phyloP scores from a whole-genome alignment of 2,888 invertebrate species.

The Troilus luridus region DNA sequence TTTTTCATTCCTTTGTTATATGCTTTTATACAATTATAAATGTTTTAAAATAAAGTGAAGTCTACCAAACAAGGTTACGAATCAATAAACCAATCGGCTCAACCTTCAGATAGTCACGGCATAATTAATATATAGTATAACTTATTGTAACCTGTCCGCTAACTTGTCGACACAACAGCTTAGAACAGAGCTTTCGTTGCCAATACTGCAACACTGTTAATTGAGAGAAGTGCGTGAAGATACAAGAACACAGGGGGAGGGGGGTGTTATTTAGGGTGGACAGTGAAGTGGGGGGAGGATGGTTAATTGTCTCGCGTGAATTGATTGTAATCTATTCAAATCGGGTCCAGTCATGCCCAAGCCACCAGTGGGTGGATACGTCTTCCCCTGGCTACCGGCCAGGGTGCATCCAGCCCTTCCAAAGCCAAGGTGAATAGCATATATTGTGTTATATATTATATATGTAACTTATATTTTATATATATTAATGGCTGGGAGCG shows the following conservation, averaged over 20 bases:
- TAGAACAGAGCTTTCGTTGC: too few relatives aligned
- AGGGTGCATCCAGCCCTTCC: slow-evolving; percentile 3
- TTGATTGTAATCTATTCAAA: neutral
- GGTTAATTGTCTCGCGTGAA: slow-evolving; percentile 43
- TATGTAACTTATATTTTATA: too few relatives aligned
- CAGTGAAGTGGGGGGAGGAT: neutral
- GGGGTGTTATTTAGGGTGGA: neutral
- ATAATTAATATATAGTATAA: neutral
- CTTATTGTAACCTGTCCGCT: neutral
- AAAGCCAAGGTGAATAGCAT: neutral
- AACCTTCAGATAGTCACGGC: neutral
- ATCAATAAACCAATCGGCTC: neutral
- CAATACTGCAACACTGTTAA: neutral
- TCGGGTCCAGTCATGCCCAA: slow-evolving; percentile 40
- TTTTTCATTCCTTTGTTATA: too few relatives aligned
- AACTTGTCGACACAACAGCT: neutral
- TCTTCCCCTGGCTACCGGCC: neutral
- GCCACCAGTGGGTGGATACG: neutral
- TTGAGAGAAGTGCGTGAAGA: neutral
- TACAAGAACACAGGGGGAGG: neutral
- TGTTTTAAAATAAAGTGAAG: neutral
- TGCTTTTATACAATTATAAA: neutral
- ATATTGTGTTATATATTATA: neutral
- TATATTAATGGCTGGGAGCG: too few relatives aligned
- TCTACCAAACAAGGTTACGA: neutral